Evolutionary conservation across 1,140 invertebrate species (phyloP), one percentile per base, ranked within the genome.

Genomic region (Pemphigus obesinymphae): DNA sequence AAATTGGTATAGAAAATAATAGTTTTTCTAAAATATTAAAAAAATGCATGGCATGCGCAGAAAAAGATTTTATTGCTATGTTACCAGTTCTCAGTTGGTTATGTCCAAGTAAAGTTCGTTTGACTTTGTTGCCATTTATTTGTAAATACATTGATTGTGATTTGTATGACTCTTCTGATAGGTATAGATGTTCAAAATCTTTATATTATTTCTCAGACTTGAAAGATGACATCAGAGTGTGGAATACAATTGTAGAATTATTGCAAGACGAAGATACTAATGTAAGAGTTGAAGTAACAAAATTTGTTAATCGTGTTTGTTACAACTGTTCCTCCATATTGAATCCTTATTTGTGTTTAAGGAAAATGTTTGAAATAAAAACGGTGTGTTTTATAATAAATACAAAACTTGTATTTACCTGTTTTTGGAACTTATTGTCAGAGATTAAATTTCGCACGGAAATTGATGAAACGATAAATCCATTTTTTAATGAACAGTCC

Each of bases 61-160:
- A 80, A 80, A 80, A 80, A 61, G 76, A 80, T 61, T 80, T 80
- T 43, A 80, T 61, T 63, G 34, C 55, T 20, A 80, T 80, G 76
- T 10, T 80, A 29, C 76, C 76, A 20, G 76, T 80, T 26, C 55
- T 80, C 13, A 80, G 37, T 29, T 80, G 76, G 50, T 80, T 80
- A n/a, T 80, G 76, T 61, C 76, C 76, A 0, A 50, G 8, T 20
- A 20, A 31, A 29, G 23, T 0, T 13, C 17, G 23, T 45, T 11
- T 11, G 31, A 61, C 55, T 17, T 61, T 80, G 15, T 80, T 80
- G 10, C 34, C 76, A 31, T 63, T 29, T 48, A 17, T 63, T 1
- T 45, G 37, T 61, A 80, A 80, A 31, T 45, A 63, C 55, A 80
- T 80, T 43, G 15, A 80, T 63, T 61, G 76, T 61, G 37, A 80